Evolutionary conservation across 2,797 vertebrate genomes (phyloP).

Genomic region (Falco naumanni): DNA sequence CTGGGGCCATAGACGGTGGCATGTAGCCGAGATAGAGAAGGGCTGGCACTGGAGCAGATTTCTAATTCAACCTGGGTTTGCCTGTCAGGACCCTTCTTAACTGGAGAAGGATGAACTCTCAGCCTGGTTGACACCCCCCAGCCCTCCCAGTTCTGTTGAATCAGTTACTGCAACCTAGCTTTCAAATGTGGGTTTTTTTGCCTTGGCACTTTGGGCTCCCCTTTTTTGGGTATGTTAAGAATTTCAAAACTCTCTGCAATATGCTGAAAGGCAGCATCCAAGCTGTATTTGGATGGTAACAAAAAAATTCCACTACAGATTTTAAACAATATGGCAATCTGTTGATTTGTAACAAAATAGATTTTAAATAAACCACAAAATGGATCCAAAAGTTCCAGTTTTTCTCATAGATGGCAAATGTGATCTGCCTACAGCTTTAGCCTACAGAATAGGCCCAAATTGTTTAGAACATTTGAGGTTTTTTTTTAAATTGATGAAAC

Average conservation of each 20-base stretch:
- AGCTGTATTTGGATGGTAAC: neutral
- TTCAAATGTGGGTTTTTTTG: neutral
- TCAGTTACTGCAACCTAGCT: neutral
- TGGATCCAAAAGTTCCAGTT: neutral
- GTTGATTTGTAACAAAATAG: neutral
- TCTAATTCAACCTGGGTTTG: neutral
- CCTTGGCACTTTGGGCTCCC: neutral
- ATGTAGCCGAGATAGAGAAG: neutral
- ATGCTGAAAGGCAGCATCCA: neutral
- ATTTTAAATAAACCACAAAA: neutral
- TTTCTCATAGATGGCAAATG: neutral
- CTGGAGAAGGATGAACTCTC: neutral
- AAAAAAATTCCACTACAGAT: neutral
- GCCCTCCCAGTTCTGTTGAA: neutral
- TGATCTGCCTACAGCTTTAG: neutral
- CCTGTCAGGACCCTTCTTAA: neutral
- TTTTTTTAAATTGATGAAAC: neutral
- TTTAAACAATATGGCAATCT: neutral
- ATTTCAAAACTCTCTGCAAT: neutral
- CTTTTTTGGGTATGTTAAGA: neutral
- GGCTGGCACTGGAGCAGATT: neutral
- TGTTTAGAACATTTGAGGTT: neutral
- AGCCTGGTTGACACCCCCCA: neutral
- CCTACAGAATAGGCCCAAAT: neutral
- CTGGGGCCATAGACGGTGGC: neutral